Evolutionary conservation across 2,888 invertebrate species (phyloP).

Genomic region (Melinaea menophilus): DNA sequence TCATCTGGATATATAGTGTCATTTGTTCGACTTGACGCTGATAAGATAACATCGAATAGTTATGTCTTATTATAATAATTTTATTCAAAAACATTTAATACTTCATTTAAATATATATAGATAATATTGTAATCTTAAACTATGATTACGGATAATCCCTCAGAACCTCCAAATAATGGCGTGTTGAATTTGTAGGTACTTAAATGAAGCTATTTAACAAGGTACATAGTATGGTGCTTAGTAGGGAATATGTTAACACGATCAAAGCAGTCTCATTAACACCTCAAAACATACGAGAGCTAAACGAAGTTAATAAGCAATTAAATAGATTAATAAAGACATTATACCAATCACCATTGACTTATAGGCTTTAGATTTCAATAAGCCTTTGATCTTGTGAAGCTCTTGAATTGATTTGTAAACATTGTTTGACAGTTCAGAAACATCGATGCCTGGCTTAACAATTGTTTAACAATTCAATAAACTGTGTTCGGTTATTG

Average conservation of each 20-base stretch:
- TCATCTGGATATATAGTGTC: not conserved
- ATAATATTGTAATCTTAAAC: too few relatives aligned
- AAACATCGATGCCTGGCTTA: slow-evolving; percentile 39
- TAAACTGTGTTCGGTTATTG: slow-evolving; percentile 19
- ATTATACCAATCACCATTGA: slow-evolving; percentile 64
- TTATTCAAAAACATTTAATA: too few relatives aligned
- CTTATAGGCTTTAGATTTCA: slow-evolving; percentile 44
- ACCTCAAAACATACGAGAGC: slow-evolving; percentile 56
- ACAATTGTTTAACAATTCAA: slow-evolving; percentile 40
- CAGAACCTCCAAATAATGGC: not conserved
- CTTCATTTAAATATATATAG: too few relatives aligned
- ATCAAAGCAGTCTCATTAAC: slow-evolving; percentile 67
- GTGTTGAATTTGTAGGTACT: slow-evolving; percentile 13
- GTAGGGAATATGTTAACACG: slow-evolving; percentile 32
- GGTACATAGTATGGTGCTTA: slow-evolving; percentile 16
- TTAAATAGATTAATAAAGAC: slow-evolving; percentile 73
- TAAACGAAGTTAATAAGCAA: slow-evolving; percentile 69
- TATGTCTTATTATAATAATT: too few relatives aligned
- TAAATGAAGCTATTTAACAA: not conserved
- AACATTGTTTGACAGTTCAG: slow-evolving; percentile 63
- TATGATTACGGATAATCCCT: too few relatives aligned
- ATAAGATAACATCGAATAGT: not conserved
- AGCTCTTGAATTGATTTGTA: slow-evolving; percentile 57
- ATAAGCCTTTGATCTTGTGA: slow-evolving; percentile 63
- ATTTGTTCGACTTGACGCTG: not conserved